These are phyloP conservation scores for Triplophysa tibetana DNA, from an alignment of 2,113 vertebrate species.

Conservation along the genomic window DNA sequence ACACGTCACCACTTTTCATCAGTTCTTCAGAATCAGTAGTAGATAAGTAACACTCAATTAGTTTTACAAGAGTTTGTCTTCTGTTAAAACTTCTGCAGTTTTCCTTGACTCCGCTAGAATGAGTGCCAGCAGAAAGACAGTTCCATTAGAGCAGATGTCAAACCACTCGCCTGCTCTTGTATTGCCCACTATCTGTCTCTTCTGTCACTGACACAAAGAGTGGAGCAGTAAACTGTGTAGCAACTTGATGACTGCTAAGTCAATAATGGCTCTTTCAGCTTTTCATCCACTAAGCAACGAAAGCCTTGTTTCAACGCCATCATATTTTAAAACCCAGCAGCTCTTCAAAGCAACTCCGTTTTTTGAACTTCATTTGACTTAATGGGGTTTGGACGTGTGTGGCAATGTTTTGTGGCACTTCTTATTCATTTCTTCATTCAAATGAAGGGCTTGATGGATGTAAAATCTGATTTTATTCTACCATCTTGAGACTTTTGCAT, in stretches of 20 bases:
- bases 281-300: slow-evolving; percentile 26
- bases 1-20: too few relatives aligned
- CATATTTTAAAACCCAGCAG: not conserved
- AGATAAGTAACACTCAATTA: slow-evolving; percentile 18
- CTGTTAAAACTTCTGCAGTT: slow-evolving; percentile 15
- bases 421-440: slow-evolving; percentile 24
- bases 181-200: slow-evolving; percentile 43
- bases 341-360: slow-evolving; percentile 26
- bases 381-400: slow-evolving; percentile 44
- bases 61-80: slow-evolving; percentile 17
- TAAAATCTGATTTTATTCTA: slow-evolving; percentile 32
- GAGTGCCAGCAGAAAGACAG: slow-evolving; percentile 1
- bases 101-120: slow-evolving; percentile 18
- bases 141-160: slow-evolving; percentile 51
- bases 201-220: slow-evolving; percentile 36
- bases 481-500: slow-evolving; percentile 29
- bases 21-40: not conserved
- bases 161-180: slow-evolving; percentile 32
- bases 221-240: slow-evolving; percentile 26
- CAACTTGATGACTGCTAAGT: slow-evolving; percentile 28
- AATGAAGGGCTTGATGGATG: slow-evolving; percentile 45
- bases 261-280: slow-evolving; percentile 39
- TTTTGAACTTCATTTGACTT: slow-evolving; percentile 46
- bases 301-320: slow-evolving; percentile 10
- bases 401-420: slow-evolving; percentile 22